Conservation (phyloP, 2,797 vertebrate species). For the Eulemur mongoz region DNA sequence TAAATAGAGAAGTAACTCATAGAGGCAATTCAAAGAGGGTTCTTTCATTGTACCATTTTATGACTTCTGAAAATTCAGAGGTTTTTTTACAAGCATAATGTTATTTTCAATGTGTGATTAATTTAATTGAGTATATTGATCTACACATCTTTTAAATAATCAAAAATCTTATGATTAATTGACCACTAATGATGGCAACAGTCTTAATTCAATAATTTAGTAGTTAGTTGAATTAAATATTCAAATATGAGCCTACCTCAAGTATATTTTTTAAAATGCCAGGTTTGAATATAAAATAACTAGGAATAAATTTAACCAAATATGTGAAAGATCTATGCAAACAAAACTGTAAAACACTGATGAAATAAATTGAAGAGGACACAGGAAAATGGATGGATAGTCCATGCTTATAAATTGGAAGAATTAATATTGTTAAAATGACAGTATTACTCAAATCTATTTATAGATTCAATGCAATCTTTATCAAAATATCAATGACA, state of each 20-base stretch:
- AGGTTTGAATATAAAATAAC: background rate
- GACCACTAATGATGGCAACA: background rate
- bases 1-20: background rate
- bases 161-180: background rate
- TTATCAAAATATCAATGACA: background rate
- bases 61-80: background rate
- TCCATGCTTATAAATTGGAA: background rate
- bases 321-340: background rate
- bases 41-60: background rate
- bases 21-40: background rate
- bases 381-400: background rate
- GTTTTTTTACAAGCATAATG: background rate
- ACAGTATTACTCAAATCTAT: background rate
- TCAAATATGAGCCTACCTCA: background rate
- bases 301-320: background rate
- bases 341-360: background rate
- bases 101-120: background rate
- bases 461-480: background rate
- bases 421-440: background rate
- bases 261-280: background rate
- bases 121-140: background rate
- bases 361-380: background rate
- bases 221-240: background rate
- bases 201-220: constrained; percentile 39
- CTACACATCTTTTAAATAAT: background rate